Evolutionary conservation across 37 sponge, comb jelly and placozoan species (phyloP).

Genomic region (Ianthella basta): DNA sequence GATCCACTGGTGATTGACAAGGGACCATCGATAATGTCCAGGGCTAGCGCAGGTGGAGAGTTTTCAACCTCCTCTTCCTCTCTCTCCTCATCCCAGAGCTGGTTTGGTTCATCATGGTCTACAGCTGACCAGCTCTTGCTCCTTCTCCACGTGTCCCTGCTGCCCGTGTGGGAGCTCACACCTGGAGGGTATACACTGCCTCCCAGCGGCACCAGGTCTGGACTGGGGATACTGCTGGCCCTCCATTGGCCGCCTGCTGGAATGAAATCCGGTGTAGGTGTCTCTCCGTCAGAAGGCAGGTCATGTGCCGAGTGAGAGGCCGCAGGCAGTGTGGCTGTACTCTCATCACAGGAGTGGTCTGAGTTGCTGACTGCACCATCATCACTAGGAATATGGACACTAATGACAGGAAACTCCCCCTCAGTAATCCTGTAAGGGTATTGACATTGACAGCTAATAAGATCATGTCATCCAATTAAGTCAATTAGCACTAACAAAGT

Average conservation of each 20-base stretch:
- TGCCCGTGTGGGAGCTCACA: too few species aligned
- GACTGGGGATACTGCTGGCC: neutral
- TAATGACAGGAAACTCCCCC: neutral
- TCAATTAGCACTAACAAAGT: too few species aligned
- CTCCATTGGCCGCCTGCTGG: neutral
- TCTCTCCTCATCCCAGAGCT: neutral
- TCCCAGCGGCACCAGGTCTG: neutral
- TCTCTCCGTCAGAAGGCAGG: conserved; percentile 7
- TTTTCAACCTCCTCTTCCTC: neutral
- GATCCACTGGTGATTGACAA: conserved; percentile 11
- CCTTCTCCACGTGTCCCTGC: neutral
- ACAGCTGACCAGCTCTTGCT: conserved; percentile 16
- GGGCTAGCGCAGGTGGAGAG: neutral
- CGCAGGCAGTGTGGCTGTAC: neutral
- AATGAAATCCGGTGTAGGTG: neutral
- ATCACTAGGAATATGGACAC: neutral
- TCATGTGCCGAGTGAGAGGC: conserved; percentile 4
- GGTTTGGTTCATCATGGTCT: neutral
- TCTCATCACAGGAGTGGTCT: neutral
- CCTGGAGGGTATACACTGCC: too few species aligned
- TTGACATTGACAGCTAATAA: too few species aligned
- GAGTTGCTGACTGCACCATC: neutral
- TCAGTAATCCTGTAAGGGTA: neutral
- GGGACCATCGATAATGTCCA: neutral
- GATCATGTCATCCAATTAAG: too few species aligned